Conservation (phyloP, 2,113 vertebrate genomes). For the Ameiurus melas region DNA sequence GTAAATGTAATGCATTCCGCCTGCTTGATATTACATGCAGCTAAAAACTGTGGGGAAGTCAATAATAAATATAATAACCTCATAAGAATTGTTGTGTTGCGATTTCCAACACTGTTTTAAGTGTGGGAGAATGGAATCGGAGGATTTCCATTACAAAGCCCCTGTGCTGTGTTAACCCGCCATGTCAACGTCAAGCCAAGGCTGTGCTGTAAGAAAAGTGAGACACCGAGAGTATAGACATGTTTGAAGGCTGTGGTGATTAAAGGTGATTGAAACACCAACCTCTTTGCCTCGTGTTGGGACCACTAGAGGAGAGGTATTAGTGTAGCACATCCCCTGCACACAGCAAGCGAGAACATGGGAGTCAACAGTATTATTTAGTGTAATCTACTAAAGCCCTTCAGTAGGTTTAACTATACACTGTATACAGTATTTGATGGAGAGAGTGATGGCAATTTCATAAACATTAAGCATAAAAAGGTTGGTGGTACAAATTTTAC, state of each 20-base stretch:
- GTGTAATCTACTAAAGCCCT: neutral
- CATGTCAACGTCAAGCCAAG: neutral
- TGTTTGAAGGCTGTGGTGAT: neutral
- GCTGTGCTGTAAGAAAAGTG: neutral
- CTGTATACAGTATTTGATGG: neutral
- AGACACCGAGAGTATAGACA: neutral
- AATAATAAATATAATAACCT: neutral
- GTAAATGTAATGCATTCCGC: neutral
- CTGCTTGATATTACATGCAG: neutral
- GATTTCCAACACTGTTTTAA: neutral
- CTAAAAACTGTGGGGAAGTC: neutral
- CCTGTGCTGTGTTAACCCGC: neutral
- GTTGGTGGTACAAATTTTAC: neutral
- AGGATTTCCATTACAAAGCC: neutral
- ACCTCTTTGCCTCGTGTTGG: slow-evolving; percentile 74
- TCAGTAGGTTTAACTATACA: neutral
- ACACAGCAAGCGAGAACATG: slow-evolving; percentile 16
- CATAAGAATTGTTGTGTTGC: neutral
- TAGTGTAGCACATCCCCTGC: slow-evolving; percentile 77
- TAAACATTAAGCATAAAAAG: neutral
- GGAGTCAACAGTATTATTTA: neutral
- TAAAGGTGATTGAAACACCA: slow-evolving; percentile 15
- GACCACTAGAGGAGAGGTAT: slow-evolving; percentile 76
- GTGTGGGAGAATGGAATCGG: neutral
- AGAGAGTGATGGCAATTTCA: neutral